These are phyloP conservation scores for Agrotis clavis DNA, from an alignment of 2,888 invertebrate species.

Conservation along the genomic window DNA sequence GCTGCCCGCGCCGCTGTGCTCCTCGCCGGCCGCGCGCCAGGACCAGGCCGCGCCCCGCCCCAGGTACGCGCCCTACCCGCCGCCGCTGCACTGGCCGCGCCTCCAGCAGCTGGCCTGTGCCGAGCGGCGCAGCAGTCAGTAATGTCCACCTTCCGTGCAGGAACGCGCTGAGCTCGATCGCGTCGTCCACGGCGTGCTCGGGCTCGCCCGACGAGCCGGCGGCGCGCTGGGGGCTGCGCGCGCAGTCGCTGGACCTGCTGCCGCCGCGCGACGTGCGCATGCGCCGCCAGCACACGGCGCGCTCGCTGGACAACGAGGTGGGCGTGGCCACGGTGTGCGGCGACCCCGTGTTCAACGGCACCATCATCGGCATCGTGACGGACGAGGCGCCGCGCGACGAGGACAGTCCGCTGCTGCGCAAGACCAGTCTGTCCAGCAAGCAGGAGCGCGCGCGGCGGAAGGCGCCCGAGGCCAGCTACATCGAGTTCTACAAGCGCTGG, in stretches of 20 bases:
- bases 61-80: constrained; percentile 66
- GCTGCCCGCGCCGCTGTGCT: constrained; percentile 73
- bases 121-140: constrained; percentile 34
- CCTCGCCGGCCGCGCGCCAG: constrained; percentile 62
- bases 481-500: constrained; percentile 93
- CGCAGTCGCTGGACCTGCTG: constrained; percentile 78
- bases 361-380: constrained; percentile 81
- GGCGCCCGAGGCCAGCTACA: constrained; percentile 84
- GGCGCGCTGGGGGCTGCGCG: constrained; percentile 73
- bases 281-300: constrained; percentile 78
- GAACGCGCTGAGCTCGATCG: constrained; percentile 92
- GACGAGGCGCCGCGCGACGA: constrained; percentile 82
- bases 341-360: constrained; percentile 85
- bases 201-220: constrained; percentile 65
- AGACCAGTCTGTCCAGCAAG: constrained; percentile 83
- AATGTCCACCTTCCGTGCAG: constrained; percentile 69
- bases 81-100: constrained; percentile 55
- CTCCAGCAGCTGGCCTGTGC: not conserved
- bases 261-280: constrained; percentile 69
- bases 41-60: constrained; percentile 62
- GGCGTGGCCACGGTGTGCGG: constrained; percentile 83
- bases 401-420: constrained; percentile 88
- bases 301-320: constrained; percentile 81
- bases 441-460: constrained; percentile 82
- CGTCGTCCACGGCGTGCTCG: constrained; percentile 92